Percentiles rank a stretch among this genome's conserved stretches.
These are phyloP conservation scores for Mus pahari DNA, from an alignment of 2,113 vertebrate species.

Conservation along the genomic window DNA sequence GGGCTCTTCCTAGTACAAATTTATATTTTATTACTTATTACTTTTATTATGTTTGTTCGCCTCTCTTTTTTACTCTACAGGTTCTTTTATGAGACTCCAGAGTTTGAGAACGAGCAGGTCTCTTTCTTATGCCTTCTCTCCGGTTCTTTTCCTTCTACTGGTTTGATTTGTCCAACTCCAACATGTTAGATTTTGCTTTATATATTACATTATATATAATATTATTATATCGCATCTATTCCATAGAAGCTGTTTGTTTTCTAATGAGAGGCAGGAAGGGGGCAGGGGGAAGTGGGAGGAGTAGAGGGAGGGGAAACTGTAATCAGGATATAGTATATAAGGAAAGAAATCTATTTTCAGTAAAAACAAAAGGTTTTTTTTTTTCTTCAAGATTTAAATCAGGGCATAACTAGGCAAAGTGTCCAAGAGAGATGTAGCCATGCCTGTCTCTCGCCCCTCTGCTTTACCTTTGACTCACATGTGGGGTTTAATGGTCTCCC, in stretches of 20 bases:
- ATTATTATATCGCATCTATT: neutral
- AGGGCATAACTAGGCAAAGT: neutral
- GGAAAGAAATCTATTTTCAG: neutral
- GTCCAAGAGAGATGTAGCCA: neutral
- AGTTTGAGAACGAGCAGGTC: neutral
- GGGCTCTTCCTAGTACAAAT: neutral
- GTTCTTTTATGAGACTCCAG: neutral
- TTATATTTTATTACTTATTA: neutral
- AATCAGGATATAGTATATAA: neutral
- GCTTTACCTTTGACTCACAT: neutral
- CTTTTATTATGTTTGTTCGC: neutral
- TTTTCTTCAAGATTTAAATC: neutral
- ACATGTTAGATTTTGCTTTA: neutral
- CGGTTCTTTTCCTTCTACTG: neutral
- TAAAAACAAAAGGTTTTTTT: neutral
- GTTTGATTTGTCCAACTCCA: neutral
- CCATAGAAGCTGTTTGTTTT: neutral
- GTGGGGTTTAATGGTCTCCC: neutral
- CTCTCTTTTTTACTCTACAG: neutral
- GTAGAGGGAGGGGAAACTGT: neutral
- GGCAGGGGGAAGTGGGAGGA: neutral
- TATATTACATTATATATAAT: no score
- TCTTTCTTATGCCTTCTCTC: neutral
- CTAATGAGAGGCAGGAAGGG: neutral
- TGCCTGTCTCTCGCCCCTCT: neutral